phyloP scores from a whole-genome alignment of 2,113 vertebrate genomes.

The Saccopteryx bilineata region DNA sequence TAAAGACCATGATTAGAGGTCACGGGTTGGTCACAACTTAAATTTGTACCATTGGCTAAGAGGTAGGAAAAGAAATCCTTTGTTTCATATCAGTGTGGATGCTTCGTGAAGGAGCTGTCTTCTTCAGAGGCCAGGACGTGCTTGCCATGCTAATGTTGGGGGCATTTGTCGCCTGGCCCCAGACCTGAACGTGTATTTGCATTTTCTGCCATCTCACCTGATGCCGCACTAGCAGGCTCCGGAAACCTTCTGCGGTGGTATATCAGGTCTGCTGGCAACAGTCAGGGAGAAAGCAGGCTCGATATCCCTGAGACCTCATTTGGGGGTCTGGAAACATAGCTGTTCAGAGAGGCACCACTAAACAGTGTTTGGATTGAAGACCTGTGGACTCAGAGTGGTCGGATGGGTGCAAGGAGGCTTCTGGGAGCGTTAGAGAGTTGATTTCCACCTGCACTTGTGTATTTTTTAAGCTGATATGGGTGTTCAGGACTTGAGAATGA shows the following conservation, averaged over 20 bases:
- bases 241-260: slow-evolving; percentile 10
- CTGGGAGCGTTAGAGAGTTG: not conserved
- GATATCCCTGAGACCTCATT: not conserved
- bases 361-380: slow-evolving; percentile 48
- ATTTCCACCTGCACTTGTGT: not conserved
- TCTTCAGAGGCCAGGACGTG: not conserved
- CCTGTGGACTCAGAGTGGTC: not conserved
- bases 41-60: slow-evolving; percentile 1
- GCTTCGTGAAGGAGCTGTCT: slow-evolving; percentile 31
- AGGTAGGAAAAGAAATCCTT: slow-evolving; percentile 48
- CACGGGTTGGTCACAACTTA: slow-evolving; percentile 65
- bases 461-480: slow-evolving; percentile 9
- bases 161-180: not conserved
- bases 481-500: not conserved
- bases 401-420: not conserved
- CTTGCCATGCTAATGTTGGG: not conserved
- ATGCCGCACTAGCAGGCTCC: not conserved
- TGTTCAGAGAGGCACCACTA: not conserved
- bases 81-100: slow-evolving; percentile 24
- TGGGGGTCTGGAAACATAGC: slow-evolving; percentile 25
- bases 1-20: slow-evolving; percentile 54
- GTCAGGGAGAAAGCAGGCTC: slow-evolving; percentile 49
- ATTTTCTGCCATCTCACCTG: not conserved
- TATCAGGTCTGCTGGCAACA: slow-evolving; percentile 41
- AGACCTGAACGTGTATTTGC: slow-evolving; percentile 8